Percentiles rank a stretch among this genome's conserved stretches.
Evolutionary conservation across 2,113 vertebrate species (phyloP).

Genomic region (Antigone vipio): DNA sequence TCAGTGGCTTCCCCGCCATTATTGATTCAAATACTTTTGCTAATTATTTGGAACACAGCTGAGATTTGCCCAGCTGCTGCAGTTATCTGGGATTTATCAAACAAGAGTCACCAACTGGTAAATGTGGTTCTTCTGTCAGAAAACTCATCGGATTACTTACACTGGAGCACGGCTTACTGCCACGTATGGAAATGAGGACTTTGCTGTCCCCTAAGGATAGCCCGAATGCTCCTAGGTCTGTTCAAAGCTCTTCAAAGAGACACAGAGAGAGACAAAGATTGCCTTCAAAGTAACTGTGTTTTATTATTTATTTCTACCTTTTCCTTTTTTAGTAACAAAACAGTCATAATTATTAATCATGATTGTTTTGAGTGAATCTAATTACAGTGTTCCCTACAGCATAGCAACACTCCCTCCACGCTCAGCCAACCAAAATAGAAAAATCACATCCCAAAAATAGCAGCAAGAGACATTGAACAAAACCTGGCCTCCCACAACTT

Average conservation of each 20-base stretch:
- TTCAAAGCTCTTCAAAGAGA: constrained; percentile 12
- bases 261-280: not conserved
- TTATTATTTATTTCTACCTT: constrained; percentile 33
- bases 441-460: constrained; percentile 12
- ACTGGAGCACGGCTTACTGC: not conserved
- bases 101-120: not conserved
- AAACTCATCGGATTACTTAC: not conserved
- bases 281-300: not conserved
- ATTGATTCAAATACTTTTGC: not conserved
- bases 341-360: constrained; percentile 34
- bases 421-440: constrained; percentile 18
- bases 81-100: not conserved
- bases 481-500: not conserved
- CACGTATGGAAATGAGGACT: not conserved
- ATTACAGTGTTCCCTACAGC: constrained; percentile 20
- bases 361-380: constrained; percentile 22
- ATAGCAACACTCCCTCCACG: not conserved
- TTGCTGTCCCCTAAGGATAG: not conserved
- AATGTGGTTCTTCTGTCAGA: not conserved
- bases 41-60: not conserved
- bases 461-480: not conserved
- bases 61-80: not conserved
- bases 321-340: constrained; percentile 25
- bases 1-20: not conserved
- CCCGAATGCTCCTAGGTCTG: not conserved